Evolutionary conservation across 2,113 vertebrate genomes (phyloP).

Genomic region (Deroptyus accipitrinus): DNA sequence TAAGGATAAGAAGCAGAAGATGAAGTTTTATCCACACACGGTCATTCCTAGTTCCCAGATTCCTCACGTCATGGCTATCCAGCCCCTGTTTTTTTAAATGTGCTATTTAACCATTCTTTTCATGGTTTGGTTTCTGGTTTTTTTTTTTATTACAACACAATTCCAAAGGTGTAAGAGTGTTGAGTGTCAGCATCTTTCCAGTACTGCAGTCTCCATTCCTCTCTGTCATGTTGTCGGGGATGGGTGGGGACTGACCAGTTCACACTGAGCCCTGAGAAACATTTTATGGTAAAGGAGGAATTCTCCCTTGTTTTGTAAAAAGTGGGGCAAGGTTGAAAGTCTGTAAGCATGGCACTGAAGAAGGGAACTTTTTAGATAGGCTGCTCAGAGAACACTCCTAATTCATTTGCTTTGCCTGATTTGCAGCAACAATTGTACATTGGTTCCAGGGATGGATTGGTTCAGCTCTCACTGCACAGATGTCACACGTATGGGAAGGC

Average conservation of each 20-base stretch:
- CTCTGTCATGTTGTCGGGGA: neutral
- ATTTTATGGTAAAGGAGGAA: neutral
- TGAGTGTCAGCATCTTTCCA: conserved; percentile 10
- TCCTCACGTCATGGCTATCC: neutral
- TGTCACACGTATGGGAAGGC: conserved; percentile 94
- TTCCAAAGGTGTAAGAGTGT: neutral
- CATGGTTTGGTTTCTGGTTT: neutral
- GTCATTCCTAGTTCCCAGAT: neutral
- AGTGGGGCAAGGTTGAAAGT: conserved; percentile 6
- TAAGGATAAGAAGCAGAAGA: neutral
- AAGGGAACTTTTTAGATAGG: conserved; percentile 13
- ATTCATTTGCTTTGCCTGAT: conserved; percentile 70
- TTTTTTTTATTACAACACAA: neutral
- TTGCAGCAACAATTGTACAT: conserved; percentile 95
- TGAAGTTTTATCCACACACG: neutral
- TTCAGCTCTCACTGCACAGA: conserved; percentile 92
- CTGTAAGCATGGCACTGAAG: neutral
- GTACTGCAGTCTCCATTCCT: neutral
- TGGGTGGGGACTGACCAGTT: neutral
- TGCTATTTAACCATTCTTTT: neutral
- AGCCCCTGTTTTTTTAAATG: neutral
- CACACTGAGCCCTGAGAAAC: neutral
- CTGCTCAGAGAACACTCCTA: conserved; percentile 35
- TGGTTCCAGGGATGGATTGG: conserved; percentile 87
- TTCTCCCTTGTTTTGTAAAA: neutral